These are phyloP conservation scores for Cyphotilapia sp. DNA, from an alignment of 2,113 vertebrate species.

Conservation along the genomic window DNA sequence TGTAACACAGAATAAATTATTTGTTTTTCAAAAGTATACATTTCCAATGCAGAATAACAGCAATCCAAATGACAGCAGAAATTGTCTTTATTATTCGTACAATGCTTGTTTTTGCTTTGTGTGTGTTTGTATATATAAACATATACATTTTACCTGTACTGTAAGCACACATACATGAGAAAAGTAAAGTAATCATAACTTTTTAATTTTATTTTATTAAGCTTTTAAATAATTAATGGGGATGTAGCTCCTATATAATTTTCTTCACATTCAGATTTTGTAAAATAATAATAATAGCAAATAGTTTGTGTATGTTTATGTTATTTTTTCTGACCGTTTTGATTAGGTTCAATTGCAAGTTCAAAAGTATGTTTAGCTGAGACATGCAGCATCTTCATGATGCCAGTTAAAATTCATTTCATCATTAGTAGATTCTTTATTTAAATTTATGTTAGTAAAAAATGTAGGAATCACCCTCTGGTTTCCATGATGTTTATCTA, in stretches of 20 bases:
- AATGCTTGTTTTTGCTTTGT: not conserved
- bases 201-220: not conserved
- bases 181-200: not conserved
- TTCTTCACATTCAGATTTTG: not conserved
- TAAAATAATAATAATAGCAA: not conserved
- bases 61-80: not conserved
- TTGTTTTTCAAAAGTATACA: not conserved
- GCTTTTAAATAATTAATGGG: not conserved
- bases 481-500: not conserved
- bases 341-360: not conserved
- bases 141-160: not conserved
- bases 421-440: not conserved
- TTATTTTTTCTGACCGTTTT: not conserved
- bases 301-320: not conserved
- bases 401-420: not conserved
- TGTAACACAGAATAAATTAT: not conserved
- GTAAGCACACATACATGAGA: not conserved
- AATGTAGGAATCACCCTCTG: not conserved
- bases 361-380: not conserved
- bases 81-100: not conserved
- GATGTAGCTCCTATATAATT: not conserved
- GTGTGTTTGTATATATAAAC: not conserved
- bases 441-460: not conserved
- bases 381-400: not conserved
- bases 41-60: not conserved